These are phyloP conservation scores for Cremastinae sp. DNA, from an alignment of 2,888 invertebrate genomes.

Conservation along the genomic window DNA sequence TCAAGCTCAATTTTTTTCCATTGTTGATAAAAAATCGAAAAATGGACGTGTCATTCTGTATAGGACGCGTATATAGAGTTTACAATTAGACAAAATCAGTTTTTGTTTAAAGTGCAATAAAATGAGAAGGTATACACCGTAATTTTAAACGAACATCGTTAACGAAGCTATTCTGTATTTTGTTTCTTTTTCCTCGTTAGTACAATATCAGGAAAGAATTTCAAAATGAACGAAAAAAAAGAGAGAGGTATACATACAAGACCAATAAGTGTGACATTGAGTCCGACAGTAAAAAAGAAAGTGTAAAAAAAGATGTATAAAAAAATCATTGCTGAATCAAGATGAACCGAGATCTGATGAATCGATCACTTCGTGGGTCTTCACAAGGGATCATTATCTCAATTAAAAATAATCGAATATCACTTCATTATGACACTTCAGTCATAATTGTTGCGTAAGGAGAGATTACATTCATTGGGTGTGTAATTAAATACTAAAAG, in stretches of 20 bases:
- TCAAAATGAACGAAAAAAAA: conserved; percentile 17
- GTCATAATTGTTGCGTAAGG: background rate
- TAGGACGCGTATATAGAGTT: too few relatives aligned
- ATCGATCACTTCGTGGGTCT: background rate
- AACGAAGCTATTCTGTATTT: conserved; percentile 19
- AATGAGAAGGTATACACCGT: too few relatives aligned
- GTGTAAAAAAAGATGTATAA: background rate
- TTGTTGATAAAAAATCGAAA: too few relatives aligned
- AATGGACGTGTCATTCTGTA: too few relatives aligned
- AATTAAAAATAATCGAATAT: background rate
- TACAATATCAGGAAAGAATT: conserved; percentile 33
- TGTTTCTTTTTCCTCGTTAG: conserved; percentile 55
- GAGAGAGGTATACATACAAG: background rate
- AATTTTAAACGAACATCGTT: conserved; percentile 15
- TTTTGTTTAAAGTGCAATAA: too few relatives aligned
- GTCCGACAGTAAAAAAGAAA: too few relatives aligned
- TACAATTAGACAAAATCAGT: too few relatives aligned
- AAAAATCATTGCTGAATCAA: background rate
- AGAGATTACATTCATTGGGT: background rate
- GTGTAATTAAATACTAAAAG: background rate
- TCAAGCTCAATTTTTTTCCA: too few relatives aligned
- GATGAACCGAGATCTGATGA: background rate
- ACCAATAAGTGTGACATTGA: too few relatives aligned
- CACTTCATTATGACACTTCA: background rate
- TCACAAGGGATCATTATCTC: background rate